These are phyloP conservation scores for Synergus itoensis DNA, from an alignment of 2,888 invertebrate genomes.

Conservation along the genomic window DNA sequence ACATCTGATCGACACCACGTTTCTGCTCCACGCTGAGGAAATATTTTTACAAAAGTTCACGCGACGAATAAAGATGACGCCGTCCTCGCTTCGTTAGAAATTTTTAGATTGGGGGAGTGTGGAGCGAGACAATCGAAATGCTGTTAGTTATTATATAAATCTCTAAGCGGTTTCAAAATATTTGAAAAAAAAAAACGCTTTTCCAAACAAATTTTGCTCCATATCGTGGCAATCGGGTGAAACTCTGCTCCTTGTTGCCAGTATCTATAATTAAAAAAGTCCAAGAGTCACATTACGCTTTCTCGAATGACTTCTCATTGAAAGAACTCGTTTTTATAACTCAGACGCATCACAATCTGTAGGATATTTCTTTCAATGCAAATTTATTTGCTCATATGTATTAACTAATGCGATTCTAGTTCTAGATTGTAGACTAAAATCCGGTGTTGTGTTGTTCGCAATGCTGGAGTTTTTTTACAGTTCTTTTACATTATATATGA, in stretches of 20 bases:
- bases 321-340: neutral
- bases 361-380: neutral
- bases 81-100: constrained; percentile 57
- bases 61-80: constrained; percentile 50
- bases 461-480: neutral
- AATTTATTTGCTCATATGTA: constrained; percentile 1
- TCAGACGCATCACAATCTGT: neutral
- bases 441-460: neutral
- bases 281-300: constrained; percentile 47
- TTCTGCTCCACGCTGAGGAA: constrained; percentile 45
- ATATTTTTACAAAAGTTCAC: constrained; percentile 55
- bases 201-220: constrained; percentile 44
- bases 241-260: constrained; percentile 51
- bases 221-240: constrained; percentile 46
- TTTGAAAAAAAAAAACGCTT: neutral
- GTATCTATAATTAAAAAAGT: constrained; percentile 48
- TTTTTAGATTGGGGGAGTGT: constrained; percentile 26
- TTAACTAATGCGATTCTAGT: constrained; percentile 11
- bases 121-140: constrained; percentile 24
- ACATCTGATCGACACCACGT: constrained; percentile 23
- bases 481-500: neutral
- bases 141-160: neutral
- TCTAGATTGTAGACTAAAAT: neutral
- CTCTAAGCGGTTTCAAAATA: constrained; percentile 15
- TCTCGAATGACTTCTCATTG: constrained; percentile 23